Conservation (phyloP, 2,888 invertebrate genomes). For the Isoperla grammatica region DNA sequence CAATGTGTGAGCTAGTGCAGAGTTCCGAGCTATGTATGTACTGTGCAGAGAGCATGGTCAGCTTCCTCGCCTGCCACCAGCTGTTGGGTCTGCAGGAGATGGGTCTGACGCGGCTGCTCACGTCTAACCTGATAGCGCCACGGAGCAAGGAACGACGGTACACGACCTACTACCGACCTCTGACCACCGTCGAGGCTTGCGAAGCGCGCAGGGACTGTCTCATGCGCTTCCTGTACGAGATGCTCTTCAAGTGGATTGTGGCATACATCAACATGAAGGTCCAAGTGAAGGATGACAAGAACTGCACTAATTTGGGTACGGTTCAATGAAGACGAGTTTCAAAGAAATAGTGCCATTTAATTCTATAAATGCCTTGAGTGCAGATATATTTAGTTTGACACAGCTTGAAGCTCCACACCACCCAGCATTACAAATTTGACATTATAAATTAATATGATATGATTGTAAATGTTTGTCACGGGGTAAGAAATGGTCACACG, state of each 20-base stretch:
- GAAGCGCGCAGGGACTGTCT: conserved; percentile 41
- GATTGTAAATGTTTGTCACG: too few relatives aligned
- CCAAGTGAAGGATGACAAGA: background rate
- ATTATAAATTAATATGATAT: too few relatives aligned
- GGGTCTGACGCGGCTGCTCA: conserved; percentile 36
- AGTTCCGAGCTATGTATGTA: too few relatives aligned
- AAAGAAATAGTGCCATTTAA: background rate
- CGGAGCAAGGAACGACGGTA: conserved; percentile 35
- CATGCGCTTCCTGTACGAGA: conserved; percentile 42
- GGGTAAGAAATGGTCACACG: too few relatives aligned
- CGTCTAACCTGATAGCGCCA: conserved; percentile 38
- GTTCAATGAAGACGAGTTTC: too few relatives aligned
- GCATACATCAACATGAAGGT: conserved; percentile 25
- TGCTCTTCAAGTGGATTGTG: conserved; percentile 42
- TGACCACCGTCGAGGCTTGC: conserved; percentile 40
- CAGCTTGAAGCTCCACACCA: background rate
- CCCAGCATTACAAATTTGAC: background rate
- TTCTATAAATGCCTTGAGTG: background rate
- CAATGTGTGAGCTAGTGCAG: too few relatives aligned
- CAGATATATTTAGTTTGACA: too few relatives aligned
- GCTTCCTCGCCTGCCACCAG: conserved; percentile 35
- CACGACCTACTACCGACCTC: conserved; percentile 38
- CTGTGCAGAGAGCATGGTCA: conserved; percentile 36
- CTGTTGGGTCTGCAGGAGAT: conserved; percentile 34
- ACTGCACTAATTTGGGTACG: conserved; percentile 1